Evolutionary conservation across 2,113 vertebrate genomes (phyloP).

Genomic region (Myrmecophaga tridactyla): DNA sequence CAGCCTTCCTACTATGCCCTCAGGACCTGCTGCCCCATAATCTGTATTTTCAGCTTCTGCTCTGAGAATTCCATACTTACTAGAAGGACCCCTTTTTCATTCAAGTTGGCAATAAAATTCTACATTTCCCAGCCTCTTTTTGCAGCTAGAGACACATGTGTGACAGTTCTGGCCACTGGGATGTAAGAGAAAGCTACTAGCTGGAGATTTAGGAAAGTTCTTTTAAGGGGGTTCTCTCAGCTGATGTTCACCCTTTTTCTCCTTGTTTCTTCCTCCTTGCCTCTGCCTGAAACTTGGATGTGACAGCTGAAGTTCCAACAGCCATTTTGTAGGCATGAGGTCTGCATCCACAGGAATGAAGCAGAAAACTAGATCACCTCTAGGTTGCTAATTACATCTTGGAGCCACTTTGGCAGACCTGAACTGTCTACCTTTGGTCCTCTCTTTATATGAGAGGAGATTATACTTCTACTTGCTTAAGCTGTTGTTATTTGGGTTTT

Average conservation of each 20-base stretch:
- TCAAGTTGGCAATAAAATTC: not conserved
- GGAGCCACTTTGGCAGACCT: not conserved
- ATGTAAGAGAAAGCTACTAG: not conserved
- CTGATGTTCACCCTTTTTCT: not conserved
- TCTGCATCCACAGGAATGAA: not conserved
- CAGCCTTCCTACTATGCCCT: not conserved
- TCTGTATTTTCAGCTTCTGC: no score
- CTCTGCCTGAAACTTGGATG: not conserved
- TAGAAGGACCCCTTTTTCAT: not conserved
- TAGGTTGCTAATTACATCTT: not conserved
- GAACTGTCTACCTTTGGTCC: not conserved
- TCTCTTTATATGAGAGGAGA: not conserved
- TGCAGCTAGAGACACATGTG: not conserved
- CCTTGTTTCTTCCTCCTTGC: not conserved
- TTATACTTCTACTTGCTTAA: not conserved
- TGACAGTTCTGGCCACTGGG: not conserved
- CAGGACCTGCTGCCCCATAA: not conserved
- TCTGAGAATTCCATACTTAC: not conserved
- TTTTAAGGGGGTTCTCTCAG: not conserved
- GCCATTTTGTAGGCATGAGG: not conserved
- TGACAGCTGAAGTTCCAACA: not conserved
- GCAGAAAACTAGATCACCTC: not conserved
- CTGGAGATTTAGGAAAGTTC: not conserved
- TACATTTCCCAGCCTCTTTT: not conserved
- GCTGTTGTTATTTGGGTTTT: not conserved